These are phyloP conservation scores for Petaurus breviceps DNA, from an alignment of 2,113 vertebrate species.

Conservation along the genomic window DNA sequence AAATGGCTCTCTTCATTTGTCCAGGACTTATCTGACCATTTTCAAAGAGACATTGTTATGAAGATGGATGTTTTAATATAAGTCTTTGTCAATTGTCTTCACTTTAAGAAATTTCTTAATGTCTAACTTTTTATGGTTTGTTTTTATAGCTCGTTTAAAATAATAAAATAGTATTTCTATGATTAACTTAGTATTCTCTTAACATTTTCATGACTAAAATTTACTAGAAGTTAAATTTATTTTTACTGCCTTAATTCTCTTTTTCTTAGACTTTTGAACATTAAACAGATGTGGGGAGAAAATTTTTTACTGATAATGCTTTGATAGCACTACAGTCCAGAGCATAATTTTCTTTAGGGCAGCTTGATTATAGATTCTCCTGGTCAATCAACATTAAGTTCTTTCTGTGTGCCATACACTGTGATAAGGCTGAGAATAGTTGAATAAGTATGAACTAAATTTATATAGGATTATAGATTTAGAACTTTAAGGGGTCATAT, in stretches of 20 bases:
- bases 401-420: not conserved
- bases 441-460: not conserved
- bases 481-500: not conserved
- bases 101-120: conserved; percentile 35
- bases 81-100: conserved; percentile 43
- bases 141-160: conserved; percentile 15
- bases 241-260: conserved; percentile 16
- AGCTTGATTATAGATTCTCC: not conserved
- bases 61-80: not conserved
- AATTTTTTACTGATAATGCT: not conserved
- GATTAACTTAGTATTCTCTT: conserved; percentile 20
- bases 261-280: not conserved
- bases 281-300: not conserved
- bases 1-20: not conserved
- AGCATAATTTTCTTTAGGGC: not conserved
- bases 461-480: not conserved
- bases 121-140: conserved; percentile 26
- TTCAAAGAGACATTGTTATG: conserved; percentile 2
- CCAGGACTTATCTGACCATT: not conserved
- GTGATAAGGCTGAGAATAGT: conserved; percentile 12
- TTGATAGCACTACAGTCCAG: not conserved
- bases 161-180: conserved; percentile 60
- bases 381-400: not conserved
- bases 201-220: not conserved
- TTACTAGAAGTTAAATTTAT: conserved; percentile 1